A percentile compares a stretch with the other conserved stretches of the same genome.
Conservation (phyloP, 2,113 vertebrate species). For the Cololabis saira region DNA sequence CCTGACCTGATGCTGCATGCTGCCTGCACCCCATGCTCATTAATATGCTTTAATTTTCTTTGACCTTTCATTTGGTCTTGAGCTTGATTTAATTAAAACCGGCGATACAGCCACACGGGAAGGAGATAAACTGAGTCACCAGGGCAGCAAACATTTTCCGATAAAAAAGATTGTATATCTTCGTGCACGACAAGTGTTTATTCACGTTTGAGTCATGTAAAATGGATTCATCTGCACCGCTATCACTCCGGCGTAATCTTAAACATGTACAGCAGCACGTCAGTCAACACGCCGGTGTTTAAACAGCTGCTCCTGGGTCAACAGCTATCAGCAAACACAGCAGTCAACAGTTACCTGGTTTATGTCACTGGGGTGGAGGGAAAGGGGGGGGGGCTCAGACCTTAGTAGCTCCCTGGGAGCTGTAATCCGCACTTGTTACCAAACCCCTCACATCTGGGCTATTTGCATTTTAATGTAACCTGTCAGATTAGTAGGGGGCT, state of each 20-base stretch:
- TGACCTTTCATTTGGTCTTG: constrained; percentile 70
- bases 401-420: constrained; percentile 39
- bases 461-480: constrained; percentile 81
- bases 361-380: constrained; percentile 16
- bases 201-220: constrained; percentile 45
- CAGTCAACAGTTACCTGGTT: constrained; percentile 54
- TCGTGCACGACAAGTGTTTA: constrained; percentile 50
- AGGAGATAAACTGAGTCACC: constrained; percentile 44
- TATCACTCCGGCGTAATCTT: constrained; percentile 42
- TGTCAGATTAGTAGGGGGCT: constrained; percentile 69
- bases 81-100: constrained; percentile 68
- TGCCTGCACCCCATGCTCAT: constrained; percentile 63
- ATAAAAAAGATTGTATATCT: constrained; percentile 32
- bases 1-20: constrained; percentile 65
- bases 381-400: not conserved
- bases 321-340: constrained; percentile 47
- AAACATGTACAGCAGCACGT: constrained; percentile 15
- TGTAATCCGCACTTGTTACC: constrained; percentile 76
- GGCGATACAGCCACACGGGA: constrained; percentile 11
- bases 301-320: constrained; percentile 64
- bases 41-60: constrained; percentile 78
- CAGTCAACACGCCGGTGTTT: constrained; percentile 50
- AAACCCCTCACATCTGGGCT: constrained; percentile 68
- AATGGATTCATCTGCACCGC: constrained; percentile 48
- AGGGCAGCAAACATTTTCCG: constrained; percentile 27